Conservation (phyloP, 2,797 vertebrate genomes). For the Danio tinwini region DNA sequence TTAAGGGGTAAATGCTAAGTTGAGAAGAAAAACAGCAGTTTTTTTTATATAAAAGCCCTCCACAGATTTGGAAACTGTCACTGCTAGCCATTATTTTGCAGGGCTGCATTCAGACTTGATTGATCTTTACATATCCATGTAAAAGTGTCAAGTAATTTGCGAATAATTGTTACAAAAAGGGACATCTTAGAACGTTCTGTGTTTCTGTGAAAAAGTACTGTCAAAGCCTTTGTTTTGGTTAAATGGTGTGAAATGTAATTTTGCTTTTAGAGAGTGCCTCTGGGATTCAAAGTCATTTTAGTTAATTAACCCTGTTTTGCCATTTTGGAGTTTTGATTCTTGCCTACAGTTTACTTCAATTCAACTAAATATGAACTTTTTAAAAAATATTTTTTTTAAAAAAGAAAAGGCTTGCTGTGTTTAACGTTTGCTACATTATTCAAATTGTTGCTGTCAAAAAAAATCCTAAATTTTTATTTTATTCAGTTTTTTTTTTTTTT, state of each 20-base stretch:
- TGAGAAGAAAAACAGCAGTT: conserved; percentile 19
- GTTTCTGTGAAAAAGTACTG: neutral
- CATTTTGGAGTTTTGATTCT: neutral
- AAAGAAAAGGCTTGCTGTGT: too few relatives aligned
- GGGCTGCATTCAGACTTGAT: neutral
- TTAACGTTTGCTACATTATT: too few relatives aligned
- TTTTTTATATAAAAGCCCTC: conserved; percentile 21
- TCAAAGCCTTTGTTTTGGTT: conserved; percentile 17
- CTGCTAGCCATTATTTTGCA: neutral
- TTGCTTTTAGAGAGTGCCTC: conserved; percentile 3
- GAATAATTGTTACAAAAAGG: conserved; percentile 14
- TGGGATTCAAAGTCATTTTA: neutral
- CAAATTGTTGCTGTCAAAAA: too few relatives aligned
- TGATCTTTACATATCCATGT: conserved; percentile 11
- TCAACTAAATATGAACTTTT: neutral
- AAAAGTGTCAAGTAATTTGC: conserved; percentile 15
- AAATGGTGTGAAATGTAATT: neutral
- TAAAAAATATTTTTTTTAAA: too few relatives aligned
- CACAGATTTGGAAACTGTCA: conserved; percentile 7
- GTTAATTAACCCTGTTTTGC: neutral
- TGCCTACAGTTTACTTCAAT: neutral
- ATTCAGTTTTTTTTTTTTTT: too few relatives aligned
- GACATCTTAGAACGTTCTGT: neutral
- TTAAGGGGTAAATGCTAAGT: conserved; percentile 38
- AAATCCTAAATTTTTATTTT: too few relatives aligned